These are phyloP conservation scores for Drosophila tsacasi DNA, from an alignment of 1,140 invertebrate species.

Conservation along the genomic window DNA sequence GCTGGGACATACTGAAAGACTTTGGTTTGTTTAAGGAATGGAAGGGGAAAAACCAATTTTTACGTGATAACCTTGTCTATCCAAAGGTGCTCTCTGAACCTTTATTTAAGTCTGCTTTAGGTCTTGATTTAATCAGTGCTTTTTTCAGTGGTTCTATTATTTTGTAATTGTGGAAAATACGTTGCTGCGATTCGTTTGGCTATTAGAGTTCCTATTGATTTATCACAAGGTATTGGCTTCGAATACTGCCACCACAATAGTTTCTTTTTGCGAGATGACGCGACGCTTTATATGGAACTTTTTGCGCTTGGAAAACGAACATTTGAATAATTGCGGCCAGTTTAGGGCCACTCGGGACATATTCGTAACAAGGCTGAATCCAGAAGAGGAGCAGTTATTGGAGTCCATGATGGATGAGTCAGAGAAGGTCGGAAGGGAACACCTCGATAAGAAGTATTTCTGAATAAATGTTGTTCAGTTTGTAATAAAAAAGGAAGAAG, in stretches of 20 bases:
- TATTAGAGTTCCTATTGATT: slow-evolving; percentile 91
- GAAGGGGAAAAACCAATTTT: slow-evolving; percentile 91
- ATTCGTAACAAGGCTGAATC: slow-evolving; percentile 29
- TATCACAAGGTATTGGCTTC: slow-evolving; percentile 85
- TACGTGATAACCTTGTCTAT: slow-evolving; percentile 91
- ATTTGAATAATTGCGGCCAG: slow-evolving; percentile 63
- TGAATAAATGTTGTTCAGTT: neutral
- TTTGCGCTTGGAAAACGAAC: slow-evolving; percentile 66
- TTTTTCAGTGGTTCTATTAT: slow-evolving; percentile 93
- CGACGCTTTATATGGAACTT: slow-evolving; percentile 75
- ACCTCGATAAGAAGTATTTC: slow-evolving; percentile 38
- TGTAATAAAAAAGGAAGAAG: neutral
- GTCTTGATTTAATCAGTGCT: neutral
- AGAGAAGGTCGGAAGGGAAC: neutral
- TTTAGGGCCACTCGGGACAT: slow-evolving; percentile 64
- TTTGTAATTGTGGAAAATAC: slow-evolving; percentile 98
- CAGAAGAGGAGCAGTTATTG: slow-evolving; percentile 18
- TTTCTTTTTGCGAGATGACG: slow-evolving; percentile 41
- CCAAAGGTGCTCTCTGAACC: slow-evolving; percentile 77
- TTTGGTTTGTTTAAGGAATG: slow-evolving; percentile 96
- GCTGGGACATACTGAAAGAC: slow-evolving; percentile 98
- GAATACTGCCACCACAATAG: slow-evolving; percentile 38
- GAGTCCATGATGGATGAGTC: slow-evolving; percentile 41
- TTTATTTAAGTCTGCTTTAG: neutral
- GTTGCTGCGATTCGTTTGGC: slow-evolving; percentile 96